Conservation (phyloP, 2,797 vertebrate genomes). For the Myotis myotis region DNA sequence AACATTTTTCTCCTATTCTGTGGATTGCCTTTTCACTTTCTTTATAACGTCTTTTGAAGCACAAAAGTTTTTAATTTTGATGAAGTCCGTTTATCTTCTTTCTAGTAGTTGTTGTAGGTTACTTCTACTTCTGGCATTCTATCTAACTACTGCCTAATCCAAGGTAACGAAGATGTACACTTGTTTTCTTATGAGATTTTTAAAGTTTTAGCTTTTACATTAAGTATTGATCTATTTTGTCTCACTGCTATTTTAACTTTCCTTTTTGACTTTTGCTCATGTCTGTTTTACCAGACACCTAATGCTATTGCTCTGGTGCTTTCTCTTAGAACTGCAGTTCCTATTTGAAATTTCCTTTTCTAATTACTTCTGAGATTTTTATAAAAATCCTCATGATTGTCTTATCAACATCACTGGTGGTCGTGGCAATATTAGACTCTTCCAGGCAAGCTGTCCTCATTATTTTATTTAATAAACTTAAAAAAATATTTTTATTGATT, state of each 20-base stretch:
- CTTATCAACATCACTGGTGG: background rate
- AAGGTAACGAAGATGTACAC: background rate
- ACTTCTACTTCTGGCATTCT: background rate
- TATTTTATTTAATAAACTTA: background rate
- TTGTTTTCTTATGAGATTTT: background rate
- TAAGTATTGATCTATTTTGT: background rate
- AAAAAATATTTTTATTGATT: background rate
- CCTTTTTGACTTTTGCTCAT: background rate
- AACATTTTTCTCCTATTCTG: background rate
- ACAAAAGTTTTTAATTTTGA: background rate
- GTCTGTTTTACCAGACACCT: background rate
- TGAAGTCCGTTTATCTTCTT: background rate
- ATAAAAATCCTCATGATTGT: background rate
- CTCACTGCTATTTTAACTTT: background rate
- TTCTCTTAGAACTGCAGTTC: background rate
- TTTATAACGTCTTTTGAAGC: background rate
- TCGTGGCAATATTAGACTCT: background rate
- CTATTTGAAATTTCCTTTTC: background rate
- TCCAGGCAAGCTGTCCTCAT: background rate
- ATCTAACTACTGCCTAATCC: background rate
- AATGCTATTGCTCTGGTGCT: background rate
- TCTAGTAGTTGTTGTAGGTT: background rate
- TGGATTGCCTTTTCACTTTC: slow-evolving; percentile 6
- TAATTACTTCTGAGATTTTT: slow-evolving; percentile 24
- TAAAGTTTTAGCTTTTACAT: background rate